A percentile compares a stretch with the other conserved stretches of the same genome.
These are phyloP conservation scores for Agelaius phoeniceus DNA, from an alignment of 2,113 vertebrate species.

Conservation along the genomic window DNA sequence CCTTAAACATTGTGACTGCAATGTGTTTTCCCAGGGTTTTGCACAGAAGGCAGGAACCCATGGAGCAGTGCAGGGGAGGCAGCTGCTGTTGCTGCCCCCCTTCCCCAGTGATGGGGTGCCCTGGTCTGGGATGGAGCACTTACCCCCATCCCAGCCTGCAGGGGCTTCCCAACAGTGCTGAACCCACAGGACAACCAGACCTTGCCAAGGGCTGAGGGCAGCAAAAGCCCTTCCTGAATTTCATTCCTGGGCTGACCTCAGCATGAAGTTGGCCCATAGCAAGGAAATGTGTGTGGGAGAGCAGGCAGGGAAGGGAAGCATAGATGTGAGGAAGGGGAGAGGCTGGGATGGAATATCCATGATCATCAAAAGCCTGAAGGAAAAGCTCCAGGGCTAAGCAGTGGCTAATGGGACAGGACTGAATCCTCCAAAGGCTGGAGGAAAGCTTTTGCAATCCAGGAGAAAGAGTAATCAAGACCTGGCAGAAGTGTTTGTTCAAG, in stretches of 20 bases:
- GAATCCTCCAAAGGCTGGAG: rapidly evolving
- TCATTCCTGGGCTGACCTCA: neutral
- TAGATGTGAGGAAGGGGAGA: neutral
- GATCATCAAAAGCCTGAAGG: neutral
- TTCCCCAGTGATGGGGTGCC: neutral
- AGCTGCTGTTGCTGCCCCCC: neutral
- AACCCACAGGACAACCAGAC: neutral
- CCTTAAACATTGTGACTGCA: neutral
- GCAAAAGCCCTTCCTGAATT: neutral
- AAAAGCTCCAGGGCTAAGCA: neutral
- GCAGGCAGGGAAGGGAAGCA: neutral
- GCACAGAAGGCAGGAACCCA: neutral
- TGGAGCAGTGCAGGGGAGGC: neutral
- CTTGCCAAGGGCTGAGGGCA: neutral
- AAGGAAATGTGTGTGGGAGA: neutral
- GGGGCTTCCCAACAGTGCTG: neutral
- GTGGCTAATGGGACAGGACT: neutral
- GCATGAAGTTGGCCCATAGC: neutral
- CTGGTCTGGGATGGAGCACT: neutral
- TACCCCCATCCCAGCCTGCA: neutral
- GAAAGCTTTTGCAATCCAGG: neutral
- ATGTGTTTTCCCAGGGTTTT: neutral
- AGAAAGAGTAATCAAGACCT: neutral
- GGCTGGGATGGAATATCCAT: neutral
- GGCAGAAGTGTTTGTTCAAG: neutral